Evolutionary conservation across 2,113 vertebrate genomes (phyloP).

Genomic region (Podocnemis expansa): DNA sequence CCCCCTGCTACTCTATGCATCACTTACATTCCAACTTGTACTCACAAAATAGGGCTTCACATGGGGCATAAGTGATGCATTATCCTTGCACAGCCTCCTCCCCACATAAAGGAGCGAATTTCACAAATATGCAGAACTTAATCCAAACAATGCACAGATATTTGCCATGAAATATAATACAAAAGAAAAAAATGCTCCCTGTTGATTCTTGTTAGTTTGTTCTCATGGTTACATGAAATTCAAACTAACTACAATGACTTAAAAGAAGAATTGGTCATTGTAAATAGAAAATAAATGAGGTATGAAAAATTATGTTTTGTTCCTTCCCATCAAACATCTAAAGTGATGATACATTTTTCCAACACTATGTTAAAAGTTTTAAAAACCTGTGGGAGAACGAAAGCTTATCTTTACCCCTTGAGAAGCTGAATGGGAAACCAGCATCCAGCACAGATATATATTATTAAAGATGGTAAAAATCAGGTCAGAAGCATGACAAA

Average conservation of each 20-base stretch:
- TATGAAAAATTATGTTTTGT: not conserved
- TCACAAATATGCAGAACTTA: not conserved
- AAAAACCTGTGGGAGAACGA: not conserved
- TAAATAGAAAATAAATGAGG: not conserved
- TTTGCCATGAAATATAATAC: not conserved
- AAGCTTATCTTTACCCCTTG: not conserved
- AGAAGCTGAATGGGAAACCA: not conserved
- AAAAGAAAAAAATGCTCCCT: not conserved
- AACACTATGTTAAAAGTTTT: not conserved
- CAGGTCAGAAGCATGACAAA: constrained; percentile 24
- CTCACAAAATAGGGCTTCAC: not conserved
- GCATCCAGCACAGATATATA: not conserved
- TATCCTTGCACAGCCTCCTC: not conserved
- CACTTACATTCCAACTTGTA: constrained; percentile 5
- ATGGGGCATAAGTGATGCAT: not conserved
- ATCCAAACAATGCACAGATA: not conserved
- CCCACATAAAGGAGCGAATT: not conserved
- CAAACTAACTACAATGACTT: not conserved
- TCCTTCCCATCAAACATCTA: not conserved
- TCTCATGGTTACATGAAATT: not conserved
- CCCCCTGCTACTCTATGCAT: not conserved
- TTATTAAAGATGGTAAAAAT: constrained; percentile 31
- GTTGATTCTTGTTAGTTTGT: not conserved
- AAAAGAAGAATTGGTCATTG: not conserved
- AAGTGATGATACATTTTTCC: too few species aligned